Evolutionary conservation across 2,888 invertebrate species (phyloP).

Genomic region (Cantharis rufa): DNA sequence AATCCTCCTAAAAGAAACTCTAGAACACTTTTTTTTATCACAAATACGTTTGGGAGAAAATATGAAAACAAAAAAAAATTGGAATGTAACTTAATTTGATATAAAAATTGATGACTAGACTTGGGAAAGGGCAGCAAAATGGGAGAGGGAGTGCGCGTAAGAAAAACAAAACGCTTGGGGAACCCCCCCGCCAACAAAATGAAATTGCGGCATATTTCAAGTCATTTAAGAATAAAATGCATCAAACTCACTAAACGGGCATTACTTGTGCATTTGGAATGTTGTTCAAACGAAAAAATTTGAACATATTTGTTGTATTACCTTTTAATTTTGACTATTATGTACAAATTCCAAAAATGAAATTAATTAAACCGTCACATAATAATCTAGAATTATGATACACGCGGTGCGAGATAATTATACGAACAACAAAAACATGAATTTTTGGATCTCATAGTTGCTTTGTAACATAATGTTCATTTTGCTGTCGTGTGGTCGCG

Average conservation of each 20-base stretch:
- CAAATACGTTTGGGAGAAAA: too few relatives aligned
- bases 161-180: not conserved
- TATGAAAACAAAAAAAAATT: too few relatives aligned
- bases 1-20: too few relatives aligned
- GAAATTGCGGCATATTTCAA: slow-evolving; percentile 2
- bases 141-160: not conserved
- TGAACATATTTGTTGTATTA: slow-evolving; percentile 24
- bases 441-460: not conserved
- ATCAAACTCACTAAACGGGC: slow-evolving; percentile 4
- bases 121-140: too few relatives aligned
- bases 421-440: not conserved
- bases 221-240: slow-evolving; percentile 21
- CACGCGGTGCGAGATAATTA: slow-evolving; percentile 6
- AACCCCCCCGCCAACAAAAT: not conserved
- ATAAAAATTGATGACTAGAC: too few relatives aligned
- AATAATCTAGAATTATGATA: slow-evolving; percentile 21
- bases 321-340: slow-evolving; percentile 20
- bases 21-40: too few relatives aligned
- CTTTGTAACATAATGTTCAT: not conserved
- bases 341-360: slow-evolving; percentile 21
- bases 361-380: slow-evolving; percentile 6
- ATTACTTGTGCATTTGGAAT: slow-evolving; percentile 38
- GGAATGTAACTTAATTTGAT: too few relatives aligned
- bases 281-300: slow-evolving; percentile 33
- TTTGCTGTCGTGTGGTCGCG: not conserved